Conservation (phyloP, 2,797 vertebrate genomes). For the Oryzias sinensis region DNA sequence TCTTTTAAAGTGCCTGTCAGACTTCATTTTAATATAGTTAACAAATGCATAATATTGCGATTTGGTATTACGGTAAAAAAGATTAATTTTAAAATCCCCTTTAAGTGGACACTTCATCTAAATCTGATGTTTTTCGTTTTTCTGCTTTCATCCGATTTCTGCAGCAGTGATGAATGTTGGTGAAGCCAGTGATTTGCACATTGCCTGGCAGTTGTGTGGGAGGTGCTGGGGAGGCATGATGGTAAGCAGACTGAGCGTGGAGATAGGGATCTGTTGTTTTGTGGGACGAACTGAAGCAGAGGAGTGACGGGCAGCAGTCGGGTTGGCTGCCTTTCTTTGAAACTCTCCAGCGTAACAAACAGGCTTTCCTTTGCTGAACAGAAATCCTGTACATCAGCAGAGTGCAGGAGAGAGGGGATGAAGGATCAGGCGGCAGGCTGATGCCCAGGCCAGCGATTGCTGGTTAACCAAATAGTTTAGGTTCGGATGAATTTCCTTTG, state of each 20-base stretch:
- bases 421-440: constrained; percentile 50
- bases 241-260: constrained; percentile 42
- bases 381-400: constrained; percentile 81
- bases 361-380: constrained; percentile 80
- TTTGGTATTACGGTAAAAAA: not conserved
- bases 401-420: constrained; percentile 67
- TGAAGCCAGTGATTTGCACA: constrained; percentile 20
- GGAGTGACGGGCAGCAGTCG: constrained; percentile 49
- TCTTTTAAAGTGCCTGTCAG: not conserved
- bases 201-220: constrained; percentile 29
- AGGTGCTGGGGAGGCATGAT: constrained; percentile 22
- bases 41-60: not conserved
- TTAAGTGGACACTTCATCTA: not conserved
- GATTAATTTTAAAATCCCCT: not conserved
- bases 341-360: constrained; percentile 82
- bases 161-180: constrained; percentile 11
- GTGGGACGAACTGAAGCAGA: constrained; percentile 57
- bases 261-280: constrained; percentile 76
- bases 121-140: not conserved
- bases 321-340: constrained; percentile 73
- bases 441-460: constrained; percentile 45
- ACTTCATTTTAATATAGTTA: not conserved
- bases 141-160: constrained; percentile 6
- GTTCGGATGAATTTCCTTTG: constrained; percentile 32
- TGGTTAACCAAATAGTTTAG: constrained; percentile 58